Evolutionary conservation across 2,113 vertebrate genomes (phyloP).

Genomic region (Mastomys coucha): DNA sequence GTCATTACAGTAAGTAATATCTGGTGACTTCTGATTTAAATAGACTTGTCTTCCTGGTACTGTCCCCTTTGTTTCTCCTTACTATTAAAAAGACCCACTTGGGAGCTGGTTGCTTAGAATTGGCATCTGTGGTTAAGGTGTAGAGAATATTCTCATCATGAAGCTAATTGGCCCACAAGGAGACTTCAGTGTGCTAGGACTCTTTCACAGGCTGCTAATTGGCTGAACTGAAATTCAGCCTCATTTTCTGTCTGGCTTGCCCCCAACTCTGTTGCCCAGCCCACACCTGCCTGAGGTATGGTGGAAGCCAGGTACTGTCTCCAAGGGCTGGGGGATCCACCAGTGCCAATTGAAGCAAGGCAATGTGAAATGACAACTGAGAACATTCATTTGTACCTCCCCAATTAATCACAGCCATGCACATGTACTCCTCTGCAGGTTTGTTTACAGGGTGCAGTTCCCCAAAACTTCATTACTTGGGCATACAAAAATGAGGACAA

Average conservation of each 20-base stretch:
- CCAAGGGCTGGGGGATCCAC: neutral
- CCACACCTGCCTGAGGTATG: neutral
- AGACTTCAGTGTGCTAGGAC: neutral
- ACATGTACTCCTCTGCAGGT: neutral
- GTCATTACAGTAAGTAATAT: slow-evolving; percentile 37
- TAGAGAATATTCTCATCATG: neutral
- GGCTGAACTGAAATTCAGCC: neutral
- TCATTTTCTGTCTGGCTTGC: neutral
- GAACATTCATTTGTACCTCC: neutral
- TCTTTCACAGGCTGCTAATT: neutral
- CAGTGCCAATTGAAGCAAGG: neutral
- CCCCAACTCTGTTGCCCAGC: neutral
- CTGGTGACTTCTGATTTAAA: slow-evolving; percentile 29
- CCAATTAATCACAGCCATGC: neutral
- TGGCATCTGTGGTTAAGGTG: neutral
- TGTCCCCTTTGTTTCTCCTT: neutral
- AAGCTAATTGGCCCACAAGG: slow-evolving; percentile 42
- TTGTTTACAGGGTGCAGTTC: neutral
- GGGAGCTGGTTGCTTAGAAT: slow-evolving; percentile 35
- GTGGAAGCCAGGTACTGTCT: neutral
- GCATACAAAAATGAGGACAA: neutral
- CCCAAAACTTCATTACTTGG: neutral
- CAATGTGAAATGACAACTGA: neutral
- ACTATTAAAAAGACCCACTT: slow-evolving; percentile 1
- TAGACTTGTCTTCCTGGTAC: slow-evolving; percentile 43